Conservation (phyloP, 1,140 invertebrate species). For the Drosophila bocqueti region DNA sequence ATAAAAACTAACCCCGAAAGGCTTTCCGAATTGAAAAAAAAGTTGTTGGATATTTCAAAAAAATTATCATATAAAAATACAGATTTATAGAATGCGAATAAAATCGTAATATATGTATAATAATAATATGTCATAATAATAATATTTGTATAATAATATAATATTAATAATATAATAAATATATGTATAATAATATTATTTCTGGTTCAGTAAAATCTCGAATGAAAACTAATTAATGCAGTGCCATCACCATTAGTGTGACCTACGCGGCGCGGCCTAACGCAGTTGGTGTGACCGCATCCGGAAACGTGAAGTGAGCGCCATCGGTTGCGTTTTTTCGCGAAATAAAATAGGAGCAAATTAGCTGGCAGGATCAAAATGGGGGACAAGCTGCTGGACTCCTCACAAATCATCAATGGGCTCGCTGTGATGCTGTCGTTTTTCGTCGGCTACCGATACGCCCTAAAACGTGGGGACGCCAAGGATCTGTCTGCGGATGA, state of each 20-base stretch:
- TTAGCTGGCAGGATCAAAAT: conserved; percentile 31
- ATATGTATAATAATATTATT: too few relatives aligned
- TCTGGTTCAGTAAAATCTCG: not conserved
- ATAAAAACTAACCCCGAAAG: too few relatives aligned
- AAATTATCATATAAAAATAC: too few relatives aligned
- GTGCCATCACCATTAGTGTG: conserved; percentile 1
- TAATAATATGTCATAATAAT: too few relatives aligned
- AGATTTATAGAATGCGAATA: too few relatives aligned
- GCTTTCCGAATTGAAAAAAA: too few relatives aligned
- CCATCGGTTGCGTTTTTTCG: conserved; percentile 46
- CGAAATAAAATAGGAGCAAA: conserved; percentile 30
- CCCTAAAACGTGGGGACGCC: conserved; percentile 66
- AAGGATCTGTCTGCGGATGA: conserved; percentile 45
- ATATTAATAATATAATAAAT: too few relatives aligned
- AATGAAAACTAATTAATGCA: not conserved
- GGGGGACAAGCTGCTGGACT: conserved; percentile 79
- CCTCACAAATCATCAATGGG: conserved; percentile 83
- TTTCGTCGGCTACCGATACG: conserved; percentile 84
- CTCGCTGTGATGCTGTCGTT: conserved; percentile 83
- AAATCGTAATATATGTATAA: too few relatives aligned
- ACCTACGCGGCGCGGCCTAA: not conserved
- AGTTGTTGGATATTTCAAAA: too few relatives aligned
- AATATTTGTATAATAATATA: too few relatives aligned
- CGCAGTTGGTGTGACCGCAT: conserved; percentile 25
- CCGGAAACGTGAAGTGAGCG: conserved; percentile 46